phyloP scores from a whole-genome alignment of 1,140 invertebrate genomes.

The Brachionus angularis region DNA sequence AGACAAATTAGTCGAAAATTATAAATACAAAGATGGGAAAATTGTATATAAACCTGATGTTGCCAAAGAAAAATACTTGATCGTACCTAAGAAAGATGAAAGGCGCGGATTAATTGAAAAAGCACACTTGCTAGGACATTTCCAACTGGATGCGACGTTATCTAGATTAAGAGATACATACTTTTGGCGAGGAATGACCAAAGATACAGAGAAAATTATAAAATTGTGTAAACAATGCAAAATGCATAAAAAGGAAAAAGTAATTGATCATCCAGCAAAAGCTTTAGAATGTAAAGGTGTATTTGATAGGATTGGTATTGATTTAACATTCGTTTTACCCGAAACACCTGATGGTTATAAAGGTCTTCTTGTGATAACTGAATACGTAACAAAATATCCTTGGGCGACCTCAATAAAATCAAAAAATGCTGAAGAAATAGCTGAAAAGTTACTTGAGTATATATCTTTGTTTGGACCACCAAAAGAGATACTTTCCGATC shows the following conservation, averaged over 20 bases:
- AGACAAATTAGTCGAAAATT: neutral
- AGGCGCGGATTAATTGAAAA: neutral
- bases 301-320: neutral
- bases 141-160: neutral
- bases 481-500: conserved; percentile 55
- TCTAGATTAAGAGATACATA: neutral
- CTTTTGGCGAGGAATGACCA: neutral
- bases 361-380: neutral
- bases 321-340: neutral
- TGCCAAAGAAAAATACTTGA: neutral
- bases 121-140: neutral
- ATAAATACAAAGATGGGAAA: neutral
- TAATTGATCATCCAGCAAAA: neutral
- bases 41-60: neutral
- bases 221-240: neutral
- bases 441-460: neutral
- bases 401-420: neutral
- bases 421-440: neutral
- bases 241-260: neutral
- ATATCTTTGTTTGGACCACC: conserved; percentile 51
- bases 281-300: neutral
- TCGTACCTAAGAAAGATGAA: neutral
- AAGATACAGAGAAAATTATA: neutral
- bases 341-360: neutral
- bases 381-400: neutral